Percentiles rank a stretch among this genome's conserved stretches.
Evolutionary conservation across 2,113 vertebrate species (phyloP).

Genomic region (Megalops atlanticus): DNA sequence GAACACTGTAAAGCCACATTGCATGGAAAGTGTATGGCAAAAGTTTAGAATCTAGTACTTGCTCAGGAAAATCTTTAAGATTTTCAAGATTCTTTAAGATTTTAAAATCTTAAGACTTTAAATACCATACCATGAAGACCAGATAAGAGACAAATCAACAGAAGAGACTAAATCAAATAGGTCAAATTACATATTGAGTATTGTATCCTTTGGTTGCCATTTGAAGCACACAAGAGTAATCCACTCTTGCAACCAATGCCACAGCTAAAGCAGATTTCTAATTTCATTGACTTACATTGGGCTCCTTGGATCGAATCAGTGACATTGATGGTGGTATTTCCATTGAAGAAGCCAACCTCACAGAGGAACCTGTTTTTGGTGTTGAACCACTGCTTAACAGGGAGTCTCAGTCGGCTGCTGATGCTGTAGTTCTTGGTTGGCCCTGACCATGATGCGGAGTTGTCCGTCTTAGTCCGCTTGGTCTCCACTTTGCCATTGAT

Average conservation of each 20-base stretch:
- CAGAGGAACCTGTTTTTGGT: conserved; percentile 63
- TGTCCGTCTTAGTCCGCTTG: conserved; percentile 58
- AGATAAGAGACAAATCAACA: no score
- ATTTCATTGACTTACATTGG: conserved; percentile 2
- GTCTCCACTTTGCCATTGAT: conserved; percentile 50
- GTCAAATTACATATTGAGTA: no score
- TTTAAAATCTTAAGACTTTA: no score
- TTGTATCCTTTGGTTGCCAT: no score
- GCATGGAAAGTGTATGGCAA: neutral
- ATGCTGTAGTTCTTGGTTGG: conserved; percentile 48
- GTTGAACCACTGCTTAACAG: conserved; percentile 61
- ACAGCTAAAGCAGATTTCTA: neutral
- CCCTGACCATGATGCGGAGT: fast-evolving
- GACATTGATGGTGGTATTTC: neutral
- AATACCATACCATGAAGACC: no score
- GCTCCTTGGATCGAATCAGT: conserved; percentile 38
- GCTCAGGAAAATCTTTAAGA: neutral
- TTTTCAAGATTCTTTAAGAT: no score
- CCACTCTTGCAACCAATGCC: neutral
- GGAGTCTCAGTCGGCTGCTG: conserved; percentile 71
- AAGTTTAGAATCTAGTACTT: neutral
- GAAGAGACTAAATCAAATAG: no score
- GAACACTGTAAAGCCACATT: neutral
- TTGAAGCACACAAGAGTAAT: no score
- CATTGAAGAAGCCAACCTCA: conserved; percentile 48